Evolutionary conservation across 1,140 invertebrate species (phyloP).

Genomic region (Megalopta genalis): DNA sequence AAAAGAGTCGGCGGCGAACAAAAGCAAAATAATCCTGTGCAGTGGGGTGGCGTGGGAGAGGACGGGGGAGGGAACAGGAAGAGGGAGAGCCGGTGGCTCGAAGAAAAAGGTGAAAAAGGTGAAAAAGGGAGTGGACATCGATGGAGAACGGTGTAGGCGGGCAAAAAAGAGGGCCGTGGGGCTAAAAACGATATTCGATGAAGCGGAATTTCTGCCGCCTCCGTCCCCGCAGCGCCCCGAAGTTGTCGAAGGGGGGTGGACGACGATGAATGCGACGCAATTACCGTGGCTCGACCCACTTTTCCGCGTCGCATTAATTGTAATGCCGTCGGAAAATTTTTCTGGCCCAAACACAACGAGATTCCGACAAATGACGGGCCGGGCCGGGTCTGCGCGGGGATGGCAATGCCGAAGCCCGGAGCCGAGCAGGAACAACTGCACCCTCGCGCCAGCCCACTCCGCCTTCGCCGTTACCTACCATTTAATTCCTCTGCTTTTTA

Average conservation of each 20-base stretch:
- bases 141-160: too few species aligned
- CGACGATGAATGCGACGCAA: constrained; percentile 59
- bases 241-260: background rate
- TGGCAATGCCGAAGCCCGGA: too few species aligned
- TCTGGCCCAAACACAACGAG: background rate
- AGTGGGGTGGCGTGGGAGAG: constrained; percentile 19
- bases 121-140: background rate
- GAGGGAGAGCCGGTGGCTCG: too few species aligned
- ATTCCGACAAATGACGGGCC: background rate
- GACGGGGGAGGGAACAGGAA: background rate
- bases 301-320: constrained; percentile 59
- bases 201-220: background rate
- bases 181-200: constrained; percentile 23
- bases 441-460: too few species aligned
- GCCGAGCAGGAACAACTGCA: too few species aligned
- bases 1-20: constrained; percentile 25
- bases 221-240: too few species aligned
- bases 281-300: constrained; percentile 58
- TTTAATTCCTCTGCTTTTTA: constrained; percentile 1
- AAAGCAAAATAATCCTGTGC: constrained; percentile 28
- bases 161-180: background rate
- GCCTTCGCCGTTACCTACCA: background rate
- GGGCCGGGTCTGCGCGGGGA: too few species aligned
- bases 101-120: background rate
- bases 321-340: constrained; percentile 27